These are phyloP conservation scores for Lasiurus borealis DNA, from an alignment of 2,113 vertebrate genomes.

Conservation along the genomic window DNA sequence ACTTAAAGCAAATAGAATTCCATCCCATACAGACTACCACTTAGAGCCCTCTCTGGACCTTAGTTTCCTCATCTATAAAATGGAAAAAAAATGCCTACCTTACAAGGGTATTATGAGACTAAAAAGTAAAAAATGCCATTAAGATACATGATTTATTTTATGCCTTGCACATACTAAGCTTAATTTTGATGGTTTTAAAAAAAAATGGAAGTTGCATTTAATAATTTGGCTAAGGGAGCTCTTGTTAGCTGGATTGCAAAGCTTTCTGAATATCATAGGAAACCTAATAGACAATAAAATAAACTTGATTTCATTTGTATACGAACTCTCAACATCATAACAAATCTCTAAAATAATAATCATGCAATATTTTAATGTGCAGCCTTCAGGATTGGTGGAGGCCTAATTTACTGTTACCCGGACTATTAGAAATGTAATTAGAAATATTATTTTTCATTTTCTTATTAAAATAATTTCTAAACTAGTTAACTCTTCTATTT, in stretches of 20 bases:
- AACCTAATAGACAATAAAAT: background rate
- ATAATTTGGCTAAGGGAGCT: background rate
- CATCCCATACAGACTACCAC: background rate
- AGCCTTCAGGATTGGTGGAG: background rate
- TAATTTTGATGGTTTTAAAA: constrained; percentile 26
- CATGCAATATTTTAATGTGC: background rate
- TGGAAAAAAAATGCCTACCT: background rate
- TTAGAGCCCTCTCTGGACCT: background rate
- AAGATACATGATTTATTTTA: background rate
- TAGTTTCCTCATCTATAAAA: background rate
- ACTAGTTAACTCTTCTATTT: background rate
- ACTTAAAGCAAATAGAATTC: background rate
- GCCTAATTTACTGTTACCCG: background rate
- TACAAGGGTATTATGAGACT: background rate
- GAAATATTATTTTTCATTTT: background rate
- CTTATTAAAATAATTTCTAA: background rate
- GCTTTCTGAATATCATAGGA: background rate
- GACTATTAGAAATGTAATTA: background rate
- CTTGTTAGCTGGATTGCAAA: background rate
- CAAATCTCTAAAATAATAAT: background rate
- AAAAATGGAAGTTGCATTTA: background rate
- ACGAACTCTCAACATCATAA: background rate
- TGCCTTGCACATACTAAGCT: background rate
- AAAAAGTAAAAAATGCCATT: background rate
- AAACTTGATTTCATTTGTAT: background rate